Evolutionary conservation across 2,113 vertebrate species (phyloP), one percentile per base, ranked within the genome.

Genomic region (Delphinapterus leucas): DNA sequence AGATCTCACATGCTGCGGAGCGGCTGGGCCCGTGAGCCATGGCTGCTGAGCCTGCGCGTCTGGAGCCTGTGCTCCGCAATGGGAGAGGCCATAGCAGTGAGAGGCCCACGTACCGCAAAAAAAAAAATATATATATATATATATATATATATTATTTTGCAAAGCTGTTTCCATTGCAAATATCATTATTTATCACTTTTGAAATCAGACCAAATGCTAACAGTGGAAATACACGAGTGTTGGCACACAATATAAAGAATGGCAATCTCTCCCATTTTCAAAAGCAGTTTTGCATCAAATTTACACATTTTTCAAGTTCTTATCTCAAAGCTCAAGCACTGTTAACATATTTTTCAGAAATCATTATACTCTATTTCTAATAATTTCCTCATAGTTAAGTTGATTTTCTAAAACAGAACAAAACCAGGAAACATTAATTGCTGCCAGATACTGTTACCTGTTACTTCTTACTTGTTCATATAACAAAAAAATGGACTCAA

Each of bases 161-260:
- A 98, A 98, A 98, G 98, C 81, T 97, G 97, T 98, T 98, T 98
- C 95, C 74, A 88, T 97, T 95, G 93, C 93, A 98, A 98, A 98
- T 90, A 98, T 98, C 89, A 97, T 98, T 98, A 98, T 98, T 98
- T 97, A 98, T 98, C 97, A 96, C 91, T 98, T 98, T 97, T 97
- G 95, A 98, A 98, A 98, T 97, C 86, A 90, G 91, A 97, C 95
- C 97, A 98, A 98, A 90, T 96, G 92, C 89, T 93, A 97, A 93
- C 71, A 98, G 97, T 97, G 97, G 96, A 98, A 98, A 98, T 97
- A 86, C 67, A 97, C 95, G 96, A 90, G 96, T 93, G 92, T 96
- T 98, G 97, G 96, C 97, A 98, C 73, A 76, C 76, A 17, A 93
- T 83, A 98, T 1, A 97, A 93, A 95, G 92, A 98, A 98, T 71